Evolutionary conservation across 1,140 invertebrate species (phyloP).

Genomic region (Archivesica marissinica): DNA sequence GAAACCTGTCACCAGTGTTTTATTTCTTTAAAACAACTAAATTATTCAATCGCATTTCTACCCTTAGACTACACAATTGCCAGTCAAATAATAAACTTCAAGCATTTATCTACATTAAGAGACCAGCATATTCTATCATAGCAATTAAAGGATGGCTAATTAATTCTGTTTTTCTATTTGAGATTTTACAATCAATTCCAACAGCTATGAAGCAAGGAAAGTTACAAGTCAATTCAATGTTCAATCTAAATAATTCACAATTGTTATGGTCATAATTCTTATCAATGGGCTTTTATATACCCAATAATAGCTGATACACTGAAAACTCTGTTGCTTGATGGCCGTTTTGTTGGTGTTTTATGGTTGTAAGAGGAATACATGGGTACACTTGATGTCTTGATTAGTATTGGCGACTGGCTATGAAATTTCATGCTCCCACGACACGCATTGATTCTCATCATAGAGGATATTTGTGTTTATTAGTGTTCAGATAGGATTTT

Average conservation of each 20-base stretch:
- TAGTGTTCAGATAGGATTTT: no score
- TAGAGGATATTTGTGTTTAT: no score
- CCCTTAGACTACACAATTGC: background rate
- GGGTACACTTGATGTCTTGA: no score
- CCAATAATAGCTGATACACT: no score
- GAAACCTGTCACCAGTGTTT: background rate
- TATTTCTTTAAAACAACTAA: background rate
- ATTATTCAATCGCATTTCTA: background rate
- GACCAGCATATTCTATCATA: background rate
- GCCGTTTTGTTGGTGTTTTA: no score
- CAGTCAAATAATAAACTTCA: background rate
- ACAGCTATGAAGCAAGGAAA: background rate
- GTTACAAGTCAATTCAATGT: background rate
- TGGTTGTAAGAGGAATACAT: no score
- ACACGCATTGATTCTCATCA: no score
- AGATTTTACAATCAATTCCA: background rate
- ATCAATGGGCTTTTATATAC: no score
- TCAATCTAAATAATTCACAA: background rate
- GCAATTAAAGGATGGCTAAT: constrained; percentile 5
- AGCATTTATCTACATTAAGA: background rate
- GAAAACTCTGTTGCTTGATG: no score
- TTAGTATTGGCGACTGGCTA: no score
- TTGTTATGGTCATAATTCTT: no score
- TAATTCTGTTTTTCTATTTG: background rate
- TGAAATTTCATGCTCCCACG: no score